phyloP scores from a whole-genome alignment of 2,113 vertebrate species.

The Poeciliopsis occidentalis region DNA sequence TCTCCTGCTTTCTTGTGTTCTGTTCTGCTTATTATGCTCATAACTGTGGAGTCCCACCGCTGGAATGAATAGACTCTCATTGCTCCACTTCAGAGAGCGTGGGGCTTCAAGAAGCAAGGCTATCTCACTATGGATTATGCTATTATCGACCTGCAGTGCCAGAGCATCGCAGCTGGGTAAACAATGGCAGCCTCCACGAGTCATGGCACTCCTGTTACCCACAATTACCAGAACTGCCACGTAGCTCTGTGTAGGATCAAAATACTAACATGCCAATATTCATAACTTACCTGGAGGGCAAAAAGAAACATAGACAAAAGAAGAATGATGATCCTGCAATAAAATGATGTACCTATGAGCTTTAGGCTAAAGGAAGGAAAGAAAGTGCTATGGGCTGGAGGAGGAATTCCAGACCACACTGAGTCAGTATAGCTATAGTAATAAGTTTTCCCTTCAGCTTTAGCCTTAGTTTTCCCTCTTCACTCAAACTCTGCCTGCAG shows the following conservation, averaged over 20 bases:
- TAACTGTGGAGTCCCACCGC: slow-evolving; percentile 72
- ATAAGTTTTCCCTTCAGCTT: slow-evolving; percentile 45
- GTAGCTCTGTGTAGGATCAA: slow-evolving; percentile 50
- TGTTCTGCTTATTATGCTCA: slow-evolving; percentile 77
- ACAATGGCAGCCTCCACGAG: slow-evolving; percentile 70
- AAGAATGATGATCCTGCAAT: slow-evolving; percentile 42
- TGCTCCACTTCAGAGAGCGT: slow-evolving; percentile 73
- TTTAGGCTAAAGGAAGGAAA: slow-evolving; percentile 33
- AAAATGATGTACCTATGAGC: slow-evolving; percentile 51
- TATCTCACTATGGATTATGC: slow-evolving; percentile 80
- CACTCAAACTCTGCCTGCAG: slow-evolving; percentile 35
- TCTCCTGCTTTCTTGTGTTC: slow-evolving; percentile 73
- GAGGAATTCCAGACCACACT: slow-evolving; percentile 50
- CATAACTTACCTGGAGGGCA: slow-evolving; percentile 33
- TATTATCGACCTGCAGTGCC: slow-evolving; percentile 75
- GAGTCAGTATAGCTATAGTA: slow-evolving; percentile 27
- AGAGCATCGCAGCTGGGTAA: slow-evolving; percentile 72
- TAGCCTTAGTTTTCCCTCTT: slow-evolving; percentile 34
- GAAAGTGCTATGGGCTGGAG: slow-evolving; percentile 32
- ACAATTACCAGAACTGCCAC: slow-evolving; percentile 65
- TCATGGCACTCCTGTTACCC: slow-evolving; percentile 56
- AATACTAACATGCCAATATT: slow-evolving; percentile 50
- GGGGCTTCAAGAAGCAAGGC: slow-evolving; percentile 72
- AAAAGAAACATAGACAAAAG: slow-evolving; percentile 12
- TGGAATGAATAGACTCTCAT: slow-evolving; percentile 72